phyloP scores from a whole-genome alignment of 2,888 invertebrate genomes.

The Ypsolopha sequella region DNA sequence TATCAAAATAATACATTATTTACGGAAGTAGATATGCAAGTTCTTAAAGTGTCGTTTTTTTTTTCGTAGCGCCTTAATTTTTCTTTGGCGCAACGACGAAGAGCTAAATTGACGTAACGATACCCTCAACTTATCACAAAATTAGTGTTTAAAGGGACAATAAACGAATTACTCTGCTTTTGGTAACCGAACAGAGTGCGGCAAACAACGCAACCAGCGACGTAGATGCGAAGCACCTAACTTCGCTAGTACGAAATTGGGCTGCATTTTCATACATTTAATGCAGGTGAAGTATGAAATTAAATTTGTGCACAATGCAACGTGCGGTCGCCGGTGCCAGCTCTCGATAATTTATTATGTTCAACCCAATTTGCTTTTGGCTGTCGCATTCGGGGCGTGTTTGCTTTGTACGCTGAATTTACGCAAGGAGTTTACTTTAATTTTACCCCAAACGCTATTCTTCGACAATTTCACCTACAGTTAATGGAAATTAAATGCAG shows the following conservation, averaged over 20 bases:
- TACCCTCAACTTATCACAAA: background rate
- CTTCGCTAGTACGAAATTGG: background rate
- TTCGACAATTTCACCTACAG: too few species aligned
- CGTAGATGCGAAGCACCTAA: background rate
- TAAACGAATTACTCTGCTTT: constrained; percentile 43
- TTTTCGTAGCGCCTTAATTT: too few species aligned
- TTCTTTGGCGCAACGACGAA: too few species aligned
- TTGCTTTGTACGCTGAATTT: background rate
- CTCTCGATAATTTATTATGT: constrained; percentile 37
- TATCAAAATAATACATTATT: too few species aligned
- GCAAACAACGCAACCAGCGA: background rate
- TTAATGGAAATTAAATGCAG: too few species aligned
- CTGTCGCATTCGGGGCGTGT: constrained; percentile 3
- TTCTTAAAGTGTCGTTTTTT: too few species aligned
- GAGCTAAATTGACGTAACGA: too few species aligned
- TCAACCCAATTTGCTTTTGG: constrained; percentile 18
- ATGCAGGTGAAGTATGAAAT: constrained; percentile 40
- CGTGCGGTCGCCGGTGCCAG: constrained; percentile 19
- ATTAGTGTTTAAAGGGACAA: constrained; percentile 10
- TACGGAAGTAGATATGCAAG: too few species aligned
- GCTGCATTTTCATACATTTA: constrained; percentile 28
- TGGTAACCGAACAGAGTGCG: constrained; percentile 33
- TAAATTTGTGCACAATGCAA: constrained; percentile 53
- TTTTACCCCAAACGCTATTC: too few species aligned
- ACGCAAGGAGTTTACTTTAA: too few species aligned